Percentiles rank a stretch among this genome's conserved stretches.
Conservation (phyloP, 2,888 invertebrate genomes). For the Epistrophella euchroma region DNA sequence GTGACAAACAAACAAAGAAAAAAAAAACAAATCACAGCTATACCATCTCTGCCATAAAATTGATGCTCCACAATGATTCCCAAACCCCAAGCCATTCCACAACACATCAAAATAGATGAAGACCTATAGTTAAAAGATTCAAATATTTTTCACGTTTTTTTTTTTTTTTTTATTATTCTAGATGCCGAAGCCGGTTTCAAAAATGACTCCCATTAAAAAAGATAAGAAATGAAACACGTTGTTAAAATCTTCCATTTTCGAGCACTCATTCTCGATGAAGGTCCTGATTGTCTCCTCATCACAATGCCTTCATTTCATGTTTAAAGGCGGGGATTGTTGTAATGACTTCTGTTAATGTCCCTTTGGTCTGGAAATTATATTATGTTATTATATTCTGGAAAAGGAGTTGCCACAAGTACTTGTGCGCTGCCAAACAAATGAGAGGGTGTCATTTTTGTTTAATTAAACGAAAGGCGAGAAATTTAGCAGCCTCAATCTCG, state of each 20-base stretch:
- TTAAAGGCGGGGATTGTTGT: constrained; percentile 57
- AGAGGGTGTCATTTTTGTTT: constrained; percentile 73
- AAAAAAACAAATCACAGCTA: constrained; percentile 58
- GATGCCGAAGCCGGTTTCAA: constrained; percentile 60
- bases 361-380: constrained; percentile 76
- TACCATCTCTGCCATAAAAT: constrained; percentile 47
- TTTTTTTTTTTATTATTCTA: constrained; percentile 49
- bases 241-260: constrained; percentile 71
- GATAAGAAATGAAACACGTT: constrained; percentile 76
- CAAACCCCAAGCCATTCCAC: not conserved
- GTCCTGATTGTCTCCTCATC: constrained; percentile 74
- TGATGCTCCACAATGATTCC: constrained; percentile 53
- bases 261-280: constrained; percentile 64
- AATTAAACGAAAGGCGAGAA: constrained; percentile 76
- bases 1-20: constrained; percentile 54
- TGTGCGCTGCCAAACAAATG: constrained; percentile 57
- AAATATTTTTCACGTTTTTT: constrained; percentile 41
- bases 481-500: constrained; percentile 59
- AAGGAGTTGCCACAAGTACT: constrained; percentile 75
- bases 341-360: constrained; percentile 77
- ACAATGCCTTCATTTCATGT: constrained; percentile 60
- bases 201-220: constrained; percentile 73
- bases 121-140: constrained; percentile 70
- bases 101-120: constrained; percentile 61
- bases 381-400: constrained; percentile 75